Base-by-base conservation (phyloP, 2,113 vertebrate genomes). In the Dipodomys merriami region DNA sequence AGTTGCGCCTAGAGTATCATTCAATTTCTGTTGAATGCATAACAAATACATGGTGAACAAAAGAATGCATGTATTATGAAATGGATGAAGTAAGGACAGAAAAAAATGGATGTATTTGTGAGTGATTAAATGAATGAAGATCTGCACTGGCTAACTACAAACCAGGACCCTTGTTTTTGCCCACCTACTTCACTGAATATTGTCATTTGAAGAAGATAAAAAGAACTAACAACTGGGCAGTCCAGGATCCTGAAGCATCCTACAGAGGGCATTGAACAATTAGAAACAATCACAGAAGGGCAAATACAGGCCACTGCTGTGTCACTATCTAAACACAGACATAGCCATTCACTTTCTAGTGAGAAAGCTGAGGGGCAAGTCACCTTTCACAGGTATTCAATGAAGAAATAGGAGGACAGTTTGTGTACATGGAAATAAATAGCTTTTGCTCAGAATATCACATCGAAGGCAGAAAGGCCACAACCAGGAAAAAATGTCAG, bases 401-500 rank as follows among this genome's bases (percentile, higher is more conserved):
- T 87, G 35, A 93, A 90, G 44, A 96, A 90, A 88, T 29, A 9
- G 11, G 39, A 1, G 0, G 0, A 25, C 13, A 27, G 20, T 12
- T 44, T 86, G 35, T 94, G 93, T 94, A 85, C 49, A 81, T 60
- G 69, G 76, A 85, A 86, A 88, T 93, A 65, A 83, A 85, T 91
- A 65, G 64, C 23, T 74, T 90, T 92, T 80, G 20, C 80, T 95
- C 46, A 84, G 49, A 91, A 83, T 57, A 93, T 83, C 74, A 80
- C 74, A 81, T 12, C 76, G 78, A 90, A 81, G 94, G 19, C 71
- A 1, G 68, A 95, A 96, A 96, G 85, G 79, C 88, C 85, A 94
- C 95, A 95, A 83, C 76, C 49, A 76, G 68, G 57, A 69, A 67
- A 80, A 95, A 97, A 97, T 96, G 67, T 88, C 95, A 97, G 85